Base-by-base conservation (phyloP, 2,797 vertebrate species). In the Platyrinchus mystaceus region DNA sequence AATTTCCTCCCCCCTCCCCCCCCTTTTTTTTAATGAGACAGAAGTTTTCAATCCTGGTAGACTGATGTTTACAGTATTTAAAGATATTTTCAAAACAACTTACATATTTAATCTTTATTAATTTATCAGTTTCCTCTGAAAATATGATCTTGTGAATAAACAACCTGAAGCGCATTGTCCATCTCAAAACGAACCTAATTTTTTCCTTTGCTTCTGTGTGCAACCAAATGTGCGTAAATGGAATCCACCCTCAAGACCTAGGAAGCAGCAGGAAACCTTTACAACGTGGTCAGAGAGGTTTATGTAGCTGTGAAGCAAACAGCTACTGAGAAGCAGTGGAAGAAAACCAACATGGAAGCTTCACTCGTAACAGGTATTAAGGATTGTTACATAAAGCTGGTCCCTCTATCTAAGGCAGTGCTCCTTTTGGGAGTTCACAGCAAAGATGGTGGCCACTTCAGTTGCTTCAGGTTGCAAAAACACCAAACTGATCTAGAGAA, bases 1-100 rank as follows among this genome's bases (percentile, higher is more conserved):
- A 84, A 26, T 52, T 47, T 18, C 19, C 22, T 36, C 10, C 6
- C 1, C 13, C 46, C 43, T 19, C 43, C 0, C 0, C 1, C 19
- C 0, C 6, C 13, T 46, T 50, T 53, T 32, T 36, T 44, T 43
- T 46, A 80, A 64, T 9, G 41, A 77, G 36, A 84, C 21, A 34
- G 10, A 59, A 10, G 8, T 50, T 39, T 68, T 85, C 26, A 55
- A 12, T n/a, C 20, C 37, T 56, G 9, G 30, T 56, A 59, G 50
- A 52, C 50, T 59, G 30, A 78, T 32, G 41, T 10, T 50, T 58
- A 41, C 7, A 49, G 30, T 32, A 67, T 46, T 75, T 14, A 19
- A 60, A 70, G 18, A 34, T 19, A 15, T 46, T 78, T 87, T 78
- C 78, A 43, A 39, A 69, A 67, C 18, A 89, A 75, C 19, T 34